These are phyloP conservation scores for Amblyraja radiata DNA, from an alignment of 2,797 vertebrate species.

Conservation along the genomic window DNA sequence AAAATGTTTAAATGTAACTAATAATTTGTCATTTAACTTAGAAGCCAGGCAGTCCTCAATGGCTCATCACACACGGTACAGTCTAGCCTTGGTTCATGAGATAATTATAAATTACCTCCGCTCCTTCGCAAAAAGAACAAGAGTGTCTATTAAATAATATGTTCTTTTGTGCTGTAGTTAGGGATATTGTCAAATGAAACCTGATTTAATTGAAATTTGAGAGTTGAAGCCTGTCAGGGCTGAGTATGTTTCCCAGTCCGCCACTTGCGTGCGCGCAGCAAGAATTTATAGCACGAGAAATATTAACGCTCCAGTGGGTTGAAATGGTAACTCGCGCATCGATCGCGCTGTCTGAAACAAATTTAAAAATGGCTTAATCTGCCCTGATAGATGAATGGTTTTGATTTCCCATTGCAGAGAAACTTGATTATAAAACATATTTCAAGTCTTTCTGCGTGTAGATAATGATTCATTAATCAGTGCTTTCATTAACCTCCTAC, in stretches of 20 bases:
- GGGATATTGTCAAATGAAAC: conserved; percentile 11
- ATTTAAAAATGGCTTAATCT: conserved; percentile 31
- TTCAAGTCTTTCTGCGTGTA: background rate
- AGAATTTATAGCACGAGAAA: conserved; percentile 41
- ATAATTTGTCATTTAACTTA: background rate
- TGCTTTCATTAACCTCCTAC: conserved; percentile 34
- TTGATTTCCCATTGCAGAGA: conserved; percentile 33
- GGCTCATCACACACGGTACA: background rate
- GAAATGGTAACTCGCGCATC: conserved; percentile 40
- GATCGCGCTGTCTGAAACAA: conserved; percentile 43
- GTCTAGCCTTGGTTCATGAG: background rate
- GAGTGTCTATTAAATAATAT: background rate
- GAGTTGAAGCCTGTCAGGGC: conserved; percentile 14
- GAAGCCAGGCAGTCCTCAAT: background rate
- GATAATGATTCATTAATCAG: conserved; percentile 38
- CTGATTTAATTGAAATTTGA: conserved; percentile 13
- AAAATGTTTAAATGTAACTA: background rate
- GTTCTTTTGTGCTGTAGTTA: background rate
- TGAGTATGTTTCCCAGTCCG: conserved; percentile 35
- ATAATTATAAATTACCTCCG: background rate
- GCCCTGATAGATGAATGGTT: conserved; percentile 39
- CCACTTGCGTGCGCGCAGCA: conserved; percentile 44
- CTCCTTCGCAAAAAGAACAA: background rate
- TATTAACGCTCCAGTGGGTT: conserved; percentile 45
- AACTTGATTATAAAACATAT: conserved; percentile 34